Conservation (phyloP, 2,888 invertebrate species). For the Drosophila robusta region DNA sequence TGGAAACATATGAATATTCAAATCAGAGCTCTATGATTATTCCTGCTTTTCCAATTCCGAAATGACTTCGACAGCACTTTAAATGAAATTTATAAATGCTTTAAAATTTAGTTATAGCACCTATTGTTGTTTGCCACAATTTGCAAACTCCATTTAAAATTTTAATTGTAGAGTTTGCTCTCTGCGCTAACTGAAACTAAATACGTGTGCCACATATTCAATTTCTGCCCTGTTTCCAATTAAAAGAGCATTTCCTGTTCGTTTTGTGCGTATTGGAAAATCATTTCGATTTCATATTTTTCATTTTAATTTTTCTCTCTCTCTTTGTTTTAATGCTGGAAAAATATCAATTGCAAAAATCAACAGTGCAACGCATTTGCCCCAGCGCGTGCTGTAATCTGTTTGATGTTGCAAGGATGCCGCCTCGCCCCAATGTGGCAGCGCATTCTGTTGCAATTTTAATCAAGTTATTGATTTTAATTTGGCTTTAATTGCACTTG, state of each 20-base stretch:
- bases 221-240: neutral
- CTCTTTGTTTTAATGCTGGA: constrained; percentile 32
- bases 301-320: constrained; percentile 4
- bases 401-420: constrained; percentile 56
- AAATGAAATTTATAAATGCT: too few relatives aligned
- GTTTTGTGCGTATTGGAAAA: constrained; percentile 2
- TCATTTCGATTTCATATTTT: constrained; percentile 12
- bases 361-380: constrained; percentile 46
- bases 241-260: constrained; percentile 34
- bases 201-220: neutral
- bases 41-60: too few relatives aligned
- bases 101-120: too few relatives aligned
- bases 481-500: constrained; percentile 75
- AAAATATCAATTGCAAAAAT: constrained; percentile 65
- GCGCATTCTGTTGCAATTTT: constrained; percentile 46
- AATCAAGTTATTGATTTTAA: constrained; percentile 79
- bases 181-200: neutral
- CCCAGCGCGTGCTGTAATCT: constrained; percentile 64
- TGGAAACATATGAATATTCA: too few relatives aligned
- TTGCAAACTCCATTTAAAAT: too few relatives aligned
- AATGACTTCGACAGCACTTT: too few relatives aligned
- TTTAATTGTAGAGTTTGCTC: too few relatives aligned
- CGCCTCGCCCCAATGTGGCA: neutral
- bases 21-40: too few relatives aligned
- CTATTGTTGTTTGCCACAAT: too few relatives aligned